Evolutionary conservation across 2,797 vertebrate species (phyloP).

Genomic region (Malurus splendens): DNA sequence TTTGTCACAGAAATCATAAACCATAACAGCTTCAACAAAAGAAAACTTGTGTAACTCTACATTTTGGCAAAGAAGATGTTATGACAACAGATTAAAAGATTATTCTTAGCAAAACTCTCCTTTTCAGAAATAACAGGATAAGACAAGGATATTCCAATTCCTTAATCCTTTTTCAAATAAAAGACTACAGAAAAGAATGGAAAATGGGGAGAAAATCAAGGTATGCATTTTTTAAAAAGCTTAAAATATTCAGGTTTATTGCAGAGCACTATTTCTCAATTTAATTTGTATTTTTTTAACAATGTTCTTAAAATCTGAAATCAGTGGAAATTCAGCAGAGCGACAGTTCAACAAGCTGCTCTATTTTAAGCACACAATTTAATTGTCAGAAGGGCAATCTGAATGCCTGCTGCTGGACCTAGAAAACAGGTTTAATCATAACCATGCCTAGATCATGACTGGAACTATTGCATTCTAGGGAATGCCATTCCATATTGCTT

Average conservation of each 20-base stretch:
- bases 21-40: neutral
- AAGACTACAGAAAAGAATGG: neutral
- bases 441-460: neutral
- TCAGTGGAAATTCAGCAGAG: neutral
- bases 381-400: neutral
- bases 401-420: neutral
- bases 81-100: constrained; percentile 15
- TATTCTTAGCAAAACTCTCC: constrained; percentile 28
- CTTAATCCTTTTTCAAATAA: constrained; percentile 26
- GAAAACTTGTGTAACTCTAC: neutral
- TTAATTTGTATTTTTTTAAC: neutral
- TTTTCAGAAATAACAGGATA: constrained; percentile 37
- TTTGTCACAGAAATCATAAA: neutral
- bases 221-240: neutral
- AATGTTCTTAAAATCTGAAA: neutral
- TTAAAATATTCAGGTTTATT: neutral
- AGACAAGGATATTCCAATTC: constrained; percentile 7
- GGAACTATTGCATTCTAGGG: neutral
- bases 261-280: neutral
- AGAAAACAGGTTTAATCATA: neutral
- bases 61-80: neutral
- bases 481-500: neutral
- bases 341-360: neutral
- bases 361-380: neutral
- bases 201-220: neutral